Evolutionary conservation across 2,113 vertebrate genomes (phyloP).

Genomic region (Phasianus colchicus): DNA sequence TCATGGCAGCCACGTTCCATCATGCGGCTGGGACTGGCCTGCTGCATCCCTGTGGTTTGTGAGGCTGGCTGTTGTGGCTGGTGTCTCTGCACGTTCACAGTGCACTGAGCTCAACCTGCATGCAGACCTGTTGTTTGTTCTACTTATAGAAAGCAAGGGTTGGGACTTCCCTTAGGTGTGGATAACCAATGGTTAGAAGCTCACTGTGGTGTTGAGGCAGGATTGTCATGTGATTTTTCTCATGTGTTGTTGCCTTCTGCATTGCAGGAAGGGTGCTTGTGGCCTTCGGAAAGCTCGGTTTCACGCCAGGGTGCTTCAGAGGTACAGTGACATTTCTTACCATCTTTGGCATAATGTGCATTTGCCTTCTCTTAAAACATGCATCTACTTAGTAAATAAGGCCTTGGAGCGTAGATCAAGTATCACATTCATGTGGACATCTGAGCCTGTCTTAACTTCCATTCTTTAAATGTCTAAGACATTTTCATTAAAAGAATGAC

Average conservation of each 20-base stretch:
- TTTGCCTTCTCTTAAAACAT: neutral
- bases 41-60: accelerated
- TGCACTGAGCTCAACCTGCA: neutral
- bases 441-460: neutral
- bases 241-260: slow-evolving; percentile 11
- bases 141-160: neutral
- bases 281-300: slow-evolving; percentile 83
- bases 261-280: slow-evolving; percentile 85
- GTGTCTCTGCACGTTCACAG: accelerated
- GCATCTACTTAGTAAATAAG: neutral
- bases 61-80: neutral
- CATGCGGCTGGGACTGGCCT: accelerated
- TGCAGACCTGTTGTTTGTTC: neutral
- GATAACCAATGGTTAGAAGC: neutral
- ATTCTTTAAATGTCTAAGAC: neutral
- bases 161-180: neutral
- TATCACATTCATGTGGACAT: neutral
- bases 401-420: neutral
- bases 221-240: neutral
- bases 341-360: neutral
- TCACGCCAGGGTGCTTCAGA: slow-evolving; percentile 81
- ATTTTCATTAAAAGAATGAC: neutral
- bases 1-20: accelerated
- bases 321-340: slow-evolving; percentile 69
- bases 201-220: neutral